A percentile compares a stretch with the other conserved stretches of the same genome.
These are phyloP conservation scores for Centropyge bicolor DNA, from an alignment of 2,797 vertebrate genomes.

Conservation along the genomic window DNA sequence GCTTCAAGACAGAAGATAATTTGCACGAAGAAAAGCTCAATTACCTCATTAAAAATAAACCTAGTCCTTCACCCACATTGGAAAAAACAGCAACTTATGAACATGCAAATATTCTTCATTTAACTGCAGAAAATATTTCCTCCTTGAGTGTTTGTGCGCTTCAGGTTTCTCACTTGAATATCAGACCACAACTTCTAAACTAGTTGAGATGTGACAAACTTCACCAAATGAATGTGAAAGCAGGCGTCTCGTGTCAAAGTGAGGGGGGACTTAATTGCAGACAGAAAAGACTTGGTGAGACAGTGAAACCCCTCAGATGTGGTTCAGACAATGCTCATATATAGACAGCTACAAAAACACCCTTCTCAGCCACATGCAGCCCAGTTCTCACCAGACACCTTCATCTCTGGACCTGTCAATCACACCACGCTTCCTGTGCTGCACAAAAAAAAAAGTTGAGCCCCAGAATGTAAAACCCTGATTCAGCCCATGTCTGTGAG, in stretches of 20 bases:
- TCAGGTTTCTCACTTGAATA: neutral
- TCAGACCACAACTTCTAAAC: neutral
- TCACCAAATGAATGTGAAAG: neutral
- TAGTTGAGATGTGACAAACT: neutral
- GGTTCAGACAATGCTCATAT: neutral
- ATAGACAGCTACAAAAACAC: neutral
- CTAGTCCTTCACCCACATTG: rapidly evolving
- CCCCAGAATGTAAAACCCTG: neutral
- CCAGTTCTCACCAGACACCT: neutral
- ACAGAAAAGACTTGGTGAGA: neutral
- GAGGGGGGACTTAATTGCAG: neutral
- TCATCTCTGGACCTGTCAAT: constrained; percentile 22
- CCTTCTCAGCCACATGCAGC: neutral
- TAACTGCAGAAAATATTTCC: neutral
- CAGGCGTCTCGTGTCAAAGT: neutral
- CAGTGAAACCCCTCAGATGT: neutral
- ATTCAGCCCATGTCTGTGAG: neutral
- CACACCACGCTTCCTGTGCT: constrained; percentile 25
- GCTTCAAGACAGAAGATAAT: neutral
- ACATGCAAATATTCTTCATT: neutral
- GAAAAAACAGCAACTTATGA: neutral
- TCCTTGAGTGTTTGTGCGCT: neutral
- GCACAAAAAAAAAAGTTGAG: constrained; percentile 36
- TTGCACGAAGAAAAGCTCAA: neutral
- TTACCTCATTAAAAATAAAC: neutral